phyloP scores from a whole-genome alignment of 2,888 invertebrate species.

The Drosophila quinaria region DNA sequence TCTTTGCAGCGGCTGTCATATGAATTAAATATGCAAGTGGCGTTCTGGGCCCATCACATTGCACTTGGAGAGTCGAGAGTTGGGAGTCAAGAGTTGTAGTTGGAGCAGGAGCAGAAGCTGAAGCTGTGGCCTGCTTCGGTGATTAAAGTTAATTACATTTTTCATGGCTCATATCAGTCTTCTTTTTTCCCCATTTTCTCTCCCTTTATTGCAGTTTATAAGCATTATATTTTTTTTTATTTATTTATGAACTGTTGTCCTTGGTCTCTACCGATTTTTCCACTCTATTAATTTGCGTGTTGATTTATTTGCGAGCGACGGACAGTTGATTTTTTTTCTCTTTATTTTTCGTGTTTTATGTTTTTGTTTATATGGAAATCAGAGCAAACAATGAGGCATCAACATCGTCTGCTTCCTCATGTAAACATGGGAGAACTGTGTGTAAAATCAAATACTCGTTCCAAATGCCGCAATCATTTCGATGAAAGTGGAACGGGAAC shows the following conservation, averaged over 20 bases:
- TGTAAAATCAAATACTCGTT: conserved; percentile 54
- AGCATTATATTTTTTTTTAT: conserved; percentile 24
- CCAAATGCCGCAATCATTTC: conserved; percentile 44
- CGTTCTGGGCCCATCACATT: conserved; percentile 29
- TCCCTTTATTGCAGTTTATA: conserved; percentile 36
- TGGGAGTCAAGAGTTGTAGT: conserved; percentile 8
- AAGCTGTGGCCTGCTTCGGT: conserved; percentile 61
- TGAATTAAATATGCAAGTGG: conserved; percentile 78
- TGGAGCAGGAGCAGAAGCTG: conserved; percentile 13
- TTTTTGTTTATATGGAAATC: conserved; percentile 52
- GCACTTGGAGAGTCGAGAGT: conserved; percentile 16
- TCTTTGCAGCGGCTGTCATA: conserved; percentile 56
- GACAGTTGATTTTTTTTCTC: conserved; percentile 18
- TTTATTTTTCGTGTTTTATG: conserved; percentile 18
- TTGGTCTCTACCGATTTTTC: conserved; percentile 75
- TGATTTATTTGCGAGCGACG: conserved; percentile 66
- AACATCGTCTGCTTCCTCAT: conserved; percentile 23
- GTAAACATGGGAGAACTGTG: conserved; percentile 53
- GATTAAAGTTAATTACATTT: conserved; percentile 82
- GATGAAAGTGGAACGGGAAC: not conserved
- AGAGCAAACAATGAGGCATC: conserved; percentile 40
- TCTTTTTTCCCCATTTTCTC: conserved; percentile 2
- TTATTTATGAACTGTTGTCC: conserved; percentile 67
- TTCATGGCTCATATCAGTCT: conserved; percentile 73
- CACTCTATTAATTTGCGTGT: conserved; percentile 76